These are phyloP conservation scores for Perognathus longimembris DNA, from an alignment of 2,113 vertebrate species.

Conservation along the genomic window DNA sequence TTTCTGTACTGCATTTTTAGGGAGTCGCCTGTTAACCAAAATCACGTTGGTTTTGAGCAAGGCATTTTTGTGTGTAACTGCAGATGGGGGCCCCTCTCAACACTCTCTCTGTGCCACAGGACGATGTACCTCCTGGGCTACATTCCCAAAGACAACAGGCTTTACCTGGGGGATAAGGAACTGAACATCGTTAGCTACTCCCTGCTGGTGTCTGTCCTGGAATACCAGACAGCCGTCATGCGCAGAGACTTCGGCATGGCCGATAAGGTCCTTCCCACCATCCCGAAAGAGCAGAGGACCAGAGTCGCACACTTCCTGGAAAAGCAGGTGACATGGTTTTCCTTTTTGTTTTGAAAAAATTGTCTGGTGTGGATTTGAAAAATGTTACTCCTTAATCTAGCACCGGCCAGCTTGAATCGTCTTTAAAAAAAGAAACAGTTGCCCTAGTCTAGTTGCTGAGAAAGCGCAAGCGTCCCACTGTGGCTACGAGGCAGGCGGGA, in stretches of 20 bases:
- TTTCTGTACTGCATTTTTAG: not conserved
- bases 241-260: constrained; percentile 98
- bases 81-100: constrained; percentile 22
- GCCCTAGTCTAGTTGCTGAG: too few species aligned
- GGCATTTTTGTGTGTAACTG: not conserved
- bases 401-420: too few species aligned
- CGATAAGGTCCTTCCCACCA: constrained; percentile 98
- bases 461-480: too few species aligned
- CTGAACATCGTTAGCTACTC: constrained; percentile 98
- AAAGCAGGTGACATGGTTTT: constrained; percentile 91
- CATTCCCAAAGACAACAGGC: constrained; percentile 98
- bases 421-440: too few species aligned
- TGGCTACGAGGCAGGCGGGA: too few species aligned
- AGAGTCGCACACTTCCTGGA: constrained; percentile 98
- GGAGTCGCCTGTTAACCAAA: not conserved
- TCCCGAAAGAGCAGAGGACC: constrained; percentile 98
- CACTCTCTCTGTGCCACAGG: constrained; percentile 82
- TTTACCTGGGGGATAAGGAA: constrained; percentile 98
- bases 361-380: not conserved
- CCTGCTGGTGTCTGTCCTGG: constrained; percentile 96
- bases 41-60: constrained; percentile 15
- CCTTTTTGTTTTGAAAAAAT: not conserved
- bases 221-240: constrained; percentile 99
- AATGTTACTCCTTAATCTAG: not conserved
- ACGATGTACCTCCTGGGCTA: constrained; percentile 99